Conservation (phyloP, 2,797 vertebrate species). For the Cyprinodon diabolis region DNA sequence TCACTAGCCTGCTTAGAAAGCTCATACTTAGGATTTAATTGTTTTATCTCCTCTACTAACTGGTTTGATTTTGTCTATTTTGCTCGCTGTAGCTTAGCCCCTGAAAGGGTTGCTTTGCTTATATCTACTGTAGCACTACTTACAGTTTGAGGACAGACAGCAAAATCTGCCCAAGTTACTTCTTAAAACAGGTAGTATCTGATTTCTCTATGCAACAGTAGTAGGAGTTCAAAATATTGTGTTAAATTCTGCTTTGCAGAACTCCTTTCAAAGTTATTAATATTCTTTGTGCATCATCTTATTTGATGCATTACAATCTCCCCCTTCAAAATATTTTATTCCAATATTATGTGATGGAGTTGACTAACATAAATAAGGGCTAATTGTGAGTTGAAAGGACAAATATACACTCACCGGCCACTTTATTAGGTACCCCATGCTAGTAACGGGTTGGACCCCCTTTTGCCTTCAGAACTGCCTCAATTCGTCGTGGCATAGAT, state of each 20-base stretch:
- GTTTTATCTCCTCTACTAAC: conserved; percentile 53
- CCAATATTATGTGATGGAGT: background rate
- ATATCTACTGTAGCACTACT: conserved; percentile 33
- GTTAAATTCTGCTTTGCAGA: background rate
- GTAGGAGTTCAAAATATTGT: background rate
- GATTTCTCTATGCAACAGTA: too few species aligned
- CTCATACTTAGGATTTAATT: conserved; percentile 54
- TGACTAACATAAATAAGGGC: background rate
- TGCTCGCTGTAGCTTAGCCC: conserved; percentile 48
- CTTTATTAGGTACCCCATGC: too few species aligned
- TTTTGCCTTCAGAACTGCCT: too few species aligned
- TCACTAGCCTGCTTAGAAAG: conserved; percentile 49
- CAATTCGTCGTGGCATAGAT: too few species aligned
- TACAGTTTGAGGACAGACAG: conserved; percentile 36
- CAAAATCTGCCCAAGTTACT: conserved; percentile 10
- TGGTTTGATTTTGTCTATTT: conserved; percentile 39
- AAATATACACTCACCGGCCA: too few species aligned
- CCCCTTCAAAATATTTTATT: background rate
- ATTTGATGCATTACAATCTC: background rate
- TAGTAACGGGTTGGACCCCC: too few species aligned
- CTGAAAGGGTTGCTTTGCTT: conserved; percentile 63
- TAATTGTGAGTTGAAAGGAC: background rate
- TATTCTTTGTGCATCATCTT: background rate
- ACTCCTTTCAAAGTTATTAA: background rate
- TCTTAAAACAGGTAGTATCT: too few species aligned